phyloP scores from a whole-genome alignment of 2,888 invertebrate genomes.

The Protodeltote pygarga region DNA sequence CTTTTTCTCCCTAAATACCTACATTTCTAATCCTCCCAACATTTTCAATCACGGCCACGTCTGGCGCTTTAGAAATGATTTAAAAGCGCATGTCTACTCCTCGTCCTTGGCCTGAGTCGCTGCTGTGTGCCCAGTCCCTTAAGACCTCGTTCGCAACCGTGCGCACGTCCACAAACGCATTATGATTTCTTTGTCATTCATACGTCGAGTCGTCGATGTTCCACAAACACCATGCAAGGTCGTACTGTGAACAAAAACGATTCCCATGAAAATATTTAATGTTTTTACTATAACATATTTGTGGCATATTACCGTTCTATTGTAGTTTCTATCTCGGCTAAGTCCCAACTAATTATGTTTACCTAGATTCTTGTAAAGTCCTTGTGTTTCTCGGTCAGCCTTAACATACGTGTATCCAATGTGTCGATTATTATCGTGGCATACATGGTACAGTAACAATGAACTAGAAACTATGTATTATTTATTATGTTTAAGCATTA shows the following conservation, averaged over 20 bases:
- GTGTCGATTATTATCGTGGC: constrained; percentile 17
- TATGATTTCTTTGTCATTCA: too few species aligned
- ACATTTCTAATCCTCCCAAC: too few species aligned
- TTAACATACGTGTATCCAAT: constrained; percentile 20
- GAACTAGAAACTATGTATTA: constrained; percentile 17
- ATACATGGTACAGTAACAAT: constrained; percentile 15
- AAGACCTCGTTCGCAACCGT: too few species aligned
- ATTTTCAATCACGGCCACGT: too few species aligned
- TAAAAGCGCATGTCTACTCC: too few species aligned
- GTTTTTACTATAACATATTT: constrained; percentile 47
- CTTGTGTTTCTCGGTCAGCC: constrained; percentile 25
- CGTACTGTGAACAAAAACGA: constrained; percentile 33
- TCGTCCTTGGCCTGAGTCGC: too few species aligned
- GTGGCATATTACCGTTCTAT: constrained; percentile 45
- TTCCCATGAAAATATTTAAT: constrained; percentile 57
- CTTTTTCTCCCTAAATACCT: too few species aligned
- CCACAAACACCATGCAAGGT: constrained; percentile 33
- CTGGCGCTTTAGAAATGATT: too few species aligned
- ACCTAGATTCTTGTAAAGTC: constrained; percentile 40
- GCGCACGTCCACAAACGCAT: too few species aligned
- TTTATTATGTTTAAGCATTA: too few species aligned
- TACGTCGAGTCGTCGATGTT: too few species aligned
- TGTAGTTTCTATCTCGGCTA: constrained; percentile 46
- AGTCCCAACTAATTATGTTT: constrained; percentile 38
- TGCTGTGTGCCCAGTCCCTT: too few species aligned